Base-by-base conservation (phyloP, 2,797 vertebrate species). In the Thripadectes ignobilis region DNA sequence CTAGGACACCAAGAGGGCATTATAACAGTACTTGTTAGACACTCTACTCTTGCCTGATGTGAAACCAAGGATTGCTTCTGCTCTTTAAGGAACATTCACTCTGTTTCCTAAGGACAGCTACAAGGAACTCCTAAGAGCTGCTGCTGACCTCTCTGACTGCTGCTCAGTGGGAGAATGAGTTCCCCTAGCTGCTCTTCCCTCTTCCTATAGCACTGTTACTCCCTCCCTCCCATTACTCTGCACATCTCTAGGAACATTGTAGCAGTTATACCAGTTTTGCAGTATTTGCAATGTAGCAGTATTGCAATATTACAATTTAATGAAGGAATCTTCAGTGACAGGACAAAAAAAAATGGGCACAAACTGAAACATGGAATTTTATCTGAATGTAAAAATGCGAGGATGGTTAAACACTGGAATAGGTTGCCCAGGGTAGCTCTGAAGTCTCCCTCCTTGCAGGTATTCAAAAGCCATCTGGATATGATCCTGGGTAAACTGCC, bases 361-460 rank as follows among this genome's bases (percentile, higher is more conserved):
- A 62, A 82, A 49, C 23, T 43, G 41, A 62, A 88, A 54, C 1
- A 27, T 0, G 0, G 2, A 38, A 12, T 38, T n/a, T 63, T 57
- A 63, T 41, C 32, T 32, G 20, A 77, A 34, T 8, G 6, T n/a
- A 39, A 71, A n/a, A 83, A 51, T 26, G 4, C 45, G 58, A 51
- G 38, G 29, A 29, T 30, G 17, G 14, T 71, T 71, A 84, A 77
- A 52, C 15, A 23, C 2, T 30, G 21, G 20, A 71, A 65, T 3
- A 84, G 43, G 48, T 8, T 45, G 29, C n/a, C 51, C 65, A 51
- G 8, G 30, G 24, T 27, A 58, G n/a, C 10, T 65, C n/a, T 46
- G 58, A 45, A 65, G n/a, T 39, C 14, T 26, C 38, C 21, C 46
- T 77, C 21, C 21, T 39, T 52, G 45, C 12, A 65, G 12, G 8